These are phyloP conservation scores for Spialia ferax DNA, from an alignment of 2,888 invertebrate species.

Conservation along the genomic window DNA sequence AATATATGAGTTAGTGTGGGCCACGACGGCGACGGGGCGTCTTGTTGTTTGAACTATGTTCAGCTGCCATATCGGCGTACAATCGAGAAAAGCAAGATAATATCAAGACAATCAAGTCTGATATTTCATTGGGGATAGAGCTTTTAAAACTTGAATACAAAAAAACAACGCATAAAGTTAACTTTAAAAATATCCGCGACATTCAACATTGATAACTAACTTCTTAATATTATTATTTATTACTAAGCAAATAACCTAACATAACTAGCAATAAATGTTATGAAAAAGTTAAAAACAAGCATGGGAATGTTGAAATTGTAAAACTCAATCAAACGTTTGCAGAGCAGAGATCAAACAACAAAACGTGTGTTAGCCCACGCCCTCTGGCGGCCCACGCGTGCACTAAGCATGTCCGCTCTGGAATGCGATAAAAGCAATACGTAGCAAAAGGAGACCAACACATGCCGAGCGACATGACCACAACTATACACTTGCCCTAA, in stretches of 20 bases:
- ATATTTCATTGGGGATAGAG: no score
- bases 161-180: no score
- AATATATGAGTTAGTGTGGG: background rate
- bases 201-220: no score
- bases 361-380: no score
- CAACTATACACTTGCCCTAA: slow-evolving; percentile 63
- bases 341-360: background rate
- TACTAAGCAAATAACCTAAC: background rate
- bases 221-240: background rate
- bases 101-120: no score
- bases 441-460: slow-evolving; percentile 13
- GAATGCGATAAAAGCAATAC: slow-evolving; percentile 21
- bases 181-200: no score
- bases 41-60: background rate
- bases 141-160: no score
- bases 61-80: background rate
- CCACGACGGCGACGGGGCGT: background rate
- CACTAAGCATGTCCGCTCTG: slow-evolving; percentile 13
- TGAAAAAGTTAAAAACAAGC: background rate
- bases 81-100: background rate
- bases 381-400: slow-evolving; percentile 6
- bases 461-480: slow-evolving; percentile 16
- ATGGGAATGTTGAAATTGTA: slow-evolving; percentile 17
- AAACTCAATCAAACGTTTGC: background rate
- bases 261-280: background rate